These are phyloP conservation scores for Coendou prehensilis DNA, from an alignment of 2,797 vertebrate genomes.

Conservation along the genomic window DNA sequence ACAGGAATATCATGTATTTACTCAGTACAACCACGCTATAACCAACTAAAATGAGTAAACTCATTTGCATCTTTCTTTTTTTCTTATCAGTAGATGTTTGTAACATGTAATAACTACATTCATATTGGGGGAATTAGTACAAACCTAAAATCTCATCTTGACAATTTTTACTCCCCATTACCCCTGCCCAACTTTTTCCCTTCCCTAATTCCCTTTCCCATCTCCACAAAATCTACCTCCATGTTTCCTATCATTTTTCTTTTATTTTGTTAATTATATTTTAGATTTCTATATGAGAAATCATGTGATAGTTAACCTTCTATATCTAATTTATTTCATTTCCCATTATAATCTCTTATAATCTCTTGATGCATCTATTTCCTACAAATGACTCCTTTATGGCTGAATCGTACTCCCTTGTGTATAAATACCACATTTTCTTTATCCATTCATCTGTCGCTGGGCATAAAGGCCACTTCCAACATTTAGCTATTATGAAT, in stretches of 20 bases:
- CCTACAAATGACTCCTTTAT: not conserved
- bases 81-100: not conserved
- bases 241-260: not conserved
- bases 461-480: not conserved
- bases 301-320: not conserved
- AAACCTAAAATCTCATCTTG: not conserved
- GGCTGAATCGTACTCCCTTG: not conserved
- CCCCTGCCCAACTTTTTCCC: not conserved
- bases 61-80: not conserved
- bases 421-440: not conserved
- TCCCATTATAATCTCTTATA: not conserved
- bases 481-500: not conserved
- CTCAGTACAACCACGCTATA: not conserved
- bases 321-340: not conserved
- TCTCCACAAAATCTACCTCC: not conserved
- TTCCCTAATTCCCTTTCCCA: not conserved
- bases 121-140: not conserved
- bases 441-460: not conserved
- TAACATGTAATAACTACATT: not conserved
- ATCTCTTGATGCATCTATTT: not conserved
- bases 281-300: not conserved
- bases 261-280: not conserved
- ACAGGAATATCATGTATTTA: not conserved
- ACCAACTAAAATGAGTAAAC: not conserved
- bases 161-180: not conserved